Conservation (phyloP, 1,140 invertebrate species). For the Odontomachus brunneus region DNA sequence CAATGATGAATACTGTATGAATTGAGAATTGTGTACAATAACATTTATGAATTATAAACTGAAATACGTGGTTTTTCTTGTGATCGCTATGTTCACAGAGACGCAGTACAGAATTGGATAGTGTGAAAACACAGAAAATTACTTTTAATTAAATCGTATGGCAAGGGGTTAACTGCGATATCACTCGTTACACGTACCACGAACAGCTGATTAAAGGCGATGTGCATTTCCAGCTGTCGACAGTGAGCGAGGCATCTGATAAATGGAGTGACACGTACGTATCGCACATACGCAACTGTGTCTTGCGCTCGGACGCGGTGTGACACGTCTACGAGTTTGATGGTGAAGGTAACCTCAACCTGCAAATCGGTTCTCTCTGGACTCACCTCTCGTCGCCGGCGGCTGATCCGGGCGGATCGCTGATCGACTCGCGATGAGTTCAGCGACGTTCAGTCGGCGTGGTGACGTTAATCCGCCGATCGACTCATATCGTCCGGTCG, state of each 20-base stretch:
- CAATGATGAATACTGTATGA: too few relatives aligned
- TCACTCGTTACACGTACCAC: neutral
- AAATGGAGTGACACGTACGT: constrained; percentile 12
- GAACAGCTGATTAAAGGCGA: neutral
- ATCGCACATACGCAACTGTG: neutral
- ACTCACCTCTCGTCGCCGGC: constrained; percentile 33
- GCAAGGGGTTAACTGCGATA: neutral
- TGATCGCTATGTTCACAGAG: too few relatives aligned
- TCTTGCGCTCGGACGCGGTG: neutral
- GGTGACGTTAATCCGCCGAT: constrained; percentile 5
- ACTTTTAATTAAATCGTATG: neutral
- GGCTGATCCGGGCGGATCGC: too few relatives aligned
- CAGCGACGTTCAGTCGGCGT: neutral
- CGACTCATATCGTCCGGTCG: constrained; percentile 40
- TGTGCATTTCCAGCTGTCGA: constrained; percentile 30
- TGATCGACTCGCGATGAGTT: neutral
- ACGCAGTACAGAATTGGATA: too few relatives aligned
- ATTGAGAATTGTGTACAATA: too few relatives aligned
- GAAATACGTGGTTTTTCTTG: too few relatives aligned
- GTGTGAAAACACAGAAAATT: too few relatives aligned
- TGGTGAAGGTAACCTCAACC: constrained; percentile 52
- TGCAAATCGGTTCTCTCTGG: neutral
- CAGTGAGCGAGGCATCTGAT: neutral
- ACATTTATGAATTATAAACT: too few relatives aligned
- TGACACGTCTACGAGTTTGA: constrained; percentile 69